These are phyloP conservation scores for Rhombomys opimus DNA, from an alignment of 2,113 vertebrate genomes.

Conservation along the genomic window DNA sequence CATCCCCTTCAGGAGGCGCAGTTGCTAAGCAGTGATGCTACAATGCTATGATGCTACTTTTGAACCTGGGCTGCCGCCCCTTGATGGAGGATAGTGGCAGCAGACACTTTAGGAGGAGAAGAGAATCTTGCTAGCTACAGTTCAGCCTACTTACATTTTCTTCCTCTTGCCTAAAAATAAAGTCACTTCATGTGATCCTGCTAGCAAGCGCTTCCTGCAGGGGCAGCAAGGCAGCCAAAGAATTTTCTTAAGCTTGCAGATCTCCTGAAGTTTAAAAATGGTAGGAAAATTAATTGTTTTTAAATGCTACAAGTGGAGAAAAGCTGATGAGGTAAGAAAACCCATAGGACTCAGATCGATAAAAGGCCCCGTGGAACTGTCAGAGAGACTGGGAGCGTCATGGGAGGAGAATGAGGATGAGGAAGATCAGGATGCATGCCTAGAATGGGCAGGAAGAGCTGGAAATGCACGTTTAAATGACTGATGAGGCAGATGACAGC, in stretches of 20 bases:
- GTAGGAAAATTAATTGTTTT: conserved; percentile 32
- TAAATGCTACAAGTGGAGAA: neutral
- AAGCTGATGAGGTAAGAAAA: conserved; percentile 27
- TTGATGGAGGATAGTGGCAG: neutral
- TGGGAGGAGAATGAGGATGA: neutral
- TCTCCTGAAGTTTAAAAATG: conserved; percentile 57
- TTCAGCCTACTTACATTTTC: conserved; percentile 27
- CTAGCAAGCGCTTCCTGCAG: neutral
- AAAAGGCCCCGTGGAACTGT: neutral
- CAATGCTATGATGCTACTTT: neutral
- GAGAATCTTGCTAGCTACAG: neutral
- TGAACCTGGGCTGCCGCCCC: neutral
- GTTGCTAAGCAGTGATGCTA: neutral
- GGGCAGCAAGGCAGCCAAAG: neutral
- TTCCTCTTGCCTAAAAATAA: conserved; percentile 62
- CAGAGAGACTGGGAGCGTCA: neutral
- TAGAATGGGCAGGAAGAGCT: neutral
- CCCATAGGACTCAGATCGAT: conserved; percentile 1
- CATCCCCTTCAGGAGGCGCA: neutral
- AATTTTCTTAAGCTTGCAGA: conserved; percentile 53
- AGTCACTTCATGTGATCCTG: conserved; percentile 18
- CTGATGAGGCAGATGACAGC: neutral
- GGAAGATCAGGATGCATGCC: too few relatives aligned
- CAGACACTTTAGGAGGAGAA: neutral
- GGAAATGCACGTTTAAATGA: neutral